phyloP scores from a whole-genome alignment of 2,113 vertebrate genomes.

The Nanorana parkeri region DNA sequence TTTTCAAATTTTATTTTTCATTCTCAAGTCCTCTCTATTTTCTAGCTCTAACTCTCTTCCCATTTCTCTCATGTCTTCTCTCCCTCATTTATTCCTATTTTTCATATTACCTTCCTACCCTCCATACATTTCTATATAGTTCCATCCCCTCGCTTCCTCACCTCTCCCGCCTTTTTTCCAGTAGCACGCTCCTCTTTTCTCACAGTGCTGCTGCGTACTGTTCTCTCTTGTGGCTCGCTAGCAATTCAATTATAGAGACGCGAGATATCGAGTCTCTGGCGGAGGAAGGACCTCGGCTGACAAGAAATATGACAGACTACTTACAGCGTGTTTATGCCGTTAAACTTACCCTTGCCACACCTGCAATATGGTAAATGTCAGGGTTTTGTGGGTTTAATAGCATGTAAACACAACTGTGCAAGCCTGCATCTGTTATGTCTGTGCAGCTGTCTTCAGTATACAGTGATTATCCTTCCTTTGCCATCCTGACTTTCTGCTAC shows the following conservation, averaged over 20 bases:
- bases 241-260: slow-evolving; percentile 98
- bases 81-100: neutral
- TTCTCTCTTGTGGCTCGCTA: slow-evolving; percentile 84
- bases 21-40: neutral
- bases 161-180: slow-evolving; percentile 13
- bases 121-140: slow-evolving; percentile 26
- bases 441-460: slow-evolving; percentile 1
- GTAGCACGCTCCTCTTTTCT: slow-evolving; percentile 30
- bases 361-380: slow-evolving; percentile 89
- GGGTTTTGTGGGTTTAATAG: slow-evolving; percentile 31
- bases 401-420: slow-evolving; percentile 1
- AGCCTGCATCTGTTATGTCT: slow-evolving; percentile 6
- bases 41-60: neutral
- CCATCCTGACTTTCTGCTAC: too few relatives aligned
- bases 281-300: slow-evolving; percentile 90
- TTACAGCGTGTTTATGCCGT: slow-evolving; percentile 99
- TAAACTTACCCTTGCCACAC: slow-evolving; percentile 97
- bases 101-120: neutral
- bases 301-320: slow-evolving; percentile 98
- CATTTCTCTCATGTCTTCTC: neutral
- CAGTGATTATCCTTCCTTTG: neutral
- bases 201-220: slow-evolving; percentile 58
- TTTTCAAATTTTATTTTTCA: neutral
- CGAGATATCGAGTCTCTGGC: slow-evolving; percentile 87
- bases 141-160: neutral